Evolutionary conservation across 1,140 invertebrate species (phyloP).

Genomic region (Ooceraea biroi): DNA sequence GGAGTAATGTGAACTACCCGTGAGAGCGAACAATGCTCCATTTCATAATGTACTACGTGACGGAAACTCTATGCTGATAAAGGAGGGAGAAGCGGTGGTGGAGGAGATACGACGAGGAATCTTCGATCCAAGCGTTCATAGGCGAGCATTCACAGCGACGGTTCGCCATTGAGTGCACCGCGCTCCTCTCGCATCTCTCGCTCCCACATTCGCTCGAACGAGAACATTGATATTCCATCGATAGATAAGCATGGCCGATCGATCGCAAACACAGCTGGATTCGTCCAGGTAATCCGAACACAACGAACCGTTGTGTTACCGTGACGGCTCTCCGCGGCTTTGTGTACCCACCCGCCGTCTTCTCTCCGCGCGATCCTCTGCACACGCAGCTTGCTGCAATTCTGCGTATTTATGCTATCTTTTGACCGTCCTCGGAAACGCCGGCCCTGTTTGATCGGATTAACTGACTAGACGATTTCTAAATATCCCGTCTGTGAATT

Average conservation of each 20-base stretch:
- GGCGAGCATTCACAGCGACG: slow-evolving; percentile 75
- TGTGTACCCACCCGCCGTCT: slow-evolving; percentile 68
- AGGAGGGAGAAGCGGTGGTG: slow-evolving; percentile 15
- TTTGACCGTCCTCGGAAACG: slow-evolving; percentile 69
- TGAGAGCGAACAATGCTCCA: slow-evolving; percentile 15
- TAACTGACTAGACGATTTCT: slow-evolving; percentile 74
- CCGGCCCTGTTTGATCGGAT: slow-evolving; percentile 80
- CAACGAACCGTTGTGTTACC: slow-evolving; percentile 75
- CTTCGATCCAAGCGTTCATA: slow-evolving; percentile 69
- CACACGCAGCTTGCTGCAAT: slow-evolving; percentile 83
- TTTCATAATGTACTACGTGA: slow-evolving; percentile 51
- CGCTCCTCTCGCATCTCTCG: slow-evolving; percentile 46
- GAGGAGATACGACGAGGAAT: slow-evolving; percentile 30
- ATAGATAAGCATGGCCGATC: slow-evolving; percentile 82
- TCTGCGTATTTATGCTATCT: slow-evolving; percentile 80
- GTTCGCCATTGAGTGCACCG: slow-evolving; percentile 53
- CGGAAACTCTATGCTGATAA: slow-evolving; percentile 53
- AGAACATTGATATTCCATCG: slow-evolving; percentile 80
- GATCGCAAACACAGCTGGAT: slow-evolving; percentile 84
- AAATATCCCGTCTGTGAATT: slow-evolving; percentile 65
- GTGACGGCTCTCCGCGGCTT: slow-evolving; percentile 67
- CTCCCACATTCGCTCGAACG: slow-evolving; percentile 32
- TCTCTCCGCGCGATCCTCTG: slow-evolving; percentile 72
- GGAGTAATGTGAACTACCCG: slow-evolving; percentile 24
- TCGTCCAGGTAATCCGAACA: slow-evolving; percentile 80